Base-by-base conservation (phyloP, 2,888 invertebrate genomes). In the Buathra laborator region DNA sequence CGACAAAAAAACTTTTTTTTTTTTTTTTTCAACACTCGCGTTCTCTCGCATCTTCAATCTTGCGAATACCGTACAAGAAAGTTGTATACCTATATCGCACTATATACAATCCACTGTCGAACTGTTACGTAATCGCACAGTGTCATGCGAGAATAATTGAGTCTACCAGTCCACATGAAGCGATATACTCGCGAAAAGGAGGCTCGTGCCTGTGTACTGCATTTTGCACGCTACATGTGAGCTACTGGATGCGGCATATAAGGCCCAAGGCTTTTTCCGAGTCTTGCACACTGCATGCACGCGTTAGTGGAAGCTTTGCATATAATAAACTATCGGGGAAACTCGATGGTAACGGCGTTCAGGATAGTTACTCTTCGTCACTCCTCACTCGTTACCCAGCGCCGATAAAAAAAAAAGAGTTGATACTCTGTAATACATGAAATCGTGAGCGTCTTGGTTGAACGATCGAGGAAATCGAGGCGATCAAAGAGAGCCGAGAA, bases 51-150 rank as follows among this genome's bases (percentile, higher is more conserved):
- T 59, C 59, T 29, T 1, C 5, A 29, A 12, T 59, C 12, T 59
- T 29, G 24, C 3, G 29, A 59, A 29, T 59, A 12, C 59, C 59
- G 29, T 14, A 29, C 3, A 59, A 29, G 59, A 62, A 62, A 62
- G 29, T 32, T 10, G 62, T n/a, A 32, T 9, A 1, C 56, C 16
- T 51, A 16, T 43, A 53, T 24, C 32, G 24, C 24, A 53, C 37
- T 32, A 29, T 32, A 62, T 32, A n/a, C 62, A 7, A 62, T 62
- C 62, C 12, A 59, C 43, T 32, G 43, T 62, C n/a, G 43, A 66
- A 51, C 24, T 37, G 86, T 89, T 88, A 86, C 83, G 82, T 88
- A 89, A 89, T 29, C 62, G 14, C 71, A 83, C 76, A 77, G 68
- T 78, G 70, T 83, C 84, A 84, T 81, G 82, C 81, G 68, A 87